Conservation (phyloP, 2,797 vertebrate species). For the Ptychobarbus kaznakovi region DNA sequence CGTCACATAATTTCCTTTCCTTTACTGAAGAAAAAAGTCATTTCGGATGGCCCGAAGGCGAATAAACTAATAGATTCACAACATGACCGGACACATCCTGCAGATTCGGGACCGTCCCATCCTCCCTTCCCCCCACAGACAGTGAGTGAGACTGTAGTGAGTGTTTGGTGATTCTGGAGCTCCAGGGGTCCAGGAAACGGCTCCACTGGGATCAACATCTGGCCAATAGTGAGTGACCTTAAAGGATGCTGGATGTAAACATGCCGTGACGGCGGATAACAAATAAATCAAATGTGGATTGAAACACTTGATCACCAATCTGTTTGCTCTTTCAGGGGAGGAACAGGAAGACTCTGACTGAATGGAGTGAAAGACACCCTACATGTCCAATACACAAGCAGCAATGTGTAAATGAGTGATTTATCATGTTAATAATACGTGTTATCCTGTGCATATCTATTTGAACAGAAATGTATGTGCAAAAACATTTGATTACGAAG, state of each 20-base stretch:
- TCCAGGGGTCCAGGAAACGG: constrained; percentile 25
- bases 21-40: neutral
- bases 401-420: neutral
- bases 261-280: neutral
- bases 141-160: neutral
- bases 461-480: neutral
- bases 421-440: neutral
- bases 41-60: neutral
- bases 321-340: neutral
- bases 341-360: neutral
- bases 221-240: neutral
- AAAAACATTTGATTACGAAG: no score
- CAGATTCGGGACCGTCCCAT: neutral
- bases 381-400: neutral
- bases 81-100: neutral
- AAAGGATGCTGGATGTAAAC: constrained; percentile 3
- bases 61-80: neutral
- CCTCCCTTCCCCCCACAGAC: neutral
- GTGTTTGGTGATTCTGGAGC: neutral
- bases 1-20: no score
- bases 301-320: constrained; percentile 6
- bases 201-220: constrained; percentile 26
- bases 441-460: neutral
- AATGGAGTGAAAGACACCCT: neutral
- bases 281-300: neutral